phyloP scores from a whole-genome alignment of 2,888 invertebrate genomes.

The Drosophila gaucha region DNA sequence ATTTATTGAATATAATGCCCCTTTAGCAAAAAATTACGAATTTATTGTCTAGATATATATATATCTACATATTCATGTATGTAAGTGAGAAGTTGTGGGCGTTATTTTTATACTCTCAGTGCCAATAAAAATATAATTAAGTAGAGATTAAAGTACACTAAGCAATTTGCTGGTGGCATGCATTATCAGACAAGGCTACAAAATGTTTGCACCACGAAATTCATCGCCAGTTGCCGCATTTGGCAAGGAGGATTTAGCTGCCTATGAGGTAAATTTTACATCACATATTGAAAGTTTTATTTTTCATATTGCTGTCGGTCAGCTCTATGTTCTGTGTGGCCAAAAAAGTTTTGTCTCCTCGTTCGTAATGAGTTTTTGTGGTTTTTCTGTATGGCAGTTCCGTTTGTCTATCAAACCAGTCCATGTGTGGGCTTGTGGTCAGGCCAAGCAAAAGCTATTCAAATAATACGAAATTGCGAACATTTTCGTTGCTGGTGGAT shows the following conservation, averaged over 20 bases:
- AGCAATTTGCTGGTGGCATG: constrained; percentile 33
- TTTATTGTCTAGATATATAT: constrained; percentile 45
- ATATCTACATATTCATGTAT: neutral
- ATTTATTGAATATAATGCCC: constrained; percentile 49
- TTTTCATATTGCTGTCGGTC: constrained; percentile 5
- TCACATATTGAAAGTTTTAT: neutral
- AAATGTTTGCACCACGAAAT: constrained; percentile 85
- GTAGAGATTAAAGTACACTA: constrained; percentile 20
- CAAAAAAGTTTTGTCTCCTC: constrained; percentile 68
- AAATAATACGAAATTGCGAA: constrained; percentile 55
- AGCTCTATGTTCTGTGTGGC: constrained; percentile 28
- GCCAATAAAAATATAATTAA: constrained; percentile 35
- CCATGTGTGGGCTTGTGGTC: constrained; percentile 8
- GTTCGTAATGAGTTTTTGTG: constrained; percentile 75
- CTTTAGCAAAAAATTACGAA: constrained; percentile 49
- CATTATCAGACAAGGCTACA: constrained; percentile 27
- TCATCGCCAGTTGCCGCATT: constrained; percentile 83
- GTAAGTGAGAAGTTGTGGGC: constrained; percentile 51
- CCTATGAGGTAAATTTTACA: constrained; percentile 83
- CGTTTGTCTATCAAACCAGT: constrained; percentile 15
- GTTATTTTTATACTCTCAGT: constrained; percentile 28
- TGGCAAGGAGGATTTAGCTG: constrained; percentile 84
- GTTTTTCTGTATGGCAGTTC: constrained; percentile 57
- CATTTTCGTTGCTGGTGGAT: constrained; percentile 27
- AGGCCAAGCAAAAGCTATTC: constrained; percentile 25